phyloP scores from a whole-genome alignment of 2,797 vertebrate genomes.

The Halcyon smyrnensis region DNA sequence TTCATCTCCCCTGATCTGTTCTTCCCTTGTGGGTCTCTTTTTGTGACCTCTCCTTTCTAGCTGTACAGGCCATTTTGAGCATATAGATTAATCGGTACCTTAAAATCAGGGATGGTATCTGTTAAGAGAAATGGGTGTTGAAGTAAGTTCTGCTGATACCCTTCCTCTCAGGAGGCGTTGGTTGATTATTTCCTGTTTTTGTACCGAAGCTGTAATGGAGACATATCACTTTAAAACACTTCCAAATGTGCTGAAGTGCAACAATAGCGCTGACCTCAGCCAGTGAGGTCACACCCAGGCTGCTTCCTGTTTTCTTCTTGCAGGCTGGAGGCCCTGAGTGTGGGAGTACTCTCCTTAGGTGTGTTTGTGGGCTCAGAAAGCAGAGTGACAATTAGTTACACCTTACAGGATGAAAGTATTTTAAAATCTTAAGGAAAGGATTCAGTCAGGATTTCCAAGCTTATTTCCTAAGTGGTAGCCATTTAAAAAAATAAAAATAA shows the following conservation, averaged over 20 bases:
- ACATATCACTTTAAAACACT: constrained; percentile 61
- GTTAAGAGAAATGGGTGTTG: neutral
- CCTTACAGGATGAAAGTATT: neutral
- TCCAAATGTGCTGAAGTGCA: constrained; percentile 72
- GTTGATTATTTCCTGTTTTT: constrained; percentile 78
- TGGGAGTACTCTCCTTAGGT: neutral
- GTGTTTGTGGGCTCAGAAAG: neutral
- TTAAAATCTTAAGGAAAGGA: neutral
- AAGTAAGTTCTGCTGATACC: constrained; percentile 5
- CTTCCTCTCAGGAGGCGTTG: constrained; percentile 74
- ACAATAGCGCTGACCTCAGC: constrained; percentile 75
- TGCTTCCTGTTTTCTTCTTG: constrained; percentile 77
- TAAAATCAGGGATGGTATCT: neutral
- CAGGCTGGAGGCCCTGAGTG: constrained; percentile 4
- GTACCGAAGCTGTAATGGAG: constrained; percentile 67
- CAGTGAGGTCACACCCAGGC: constrained; percentile 70
- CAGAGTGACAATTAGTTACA: fast-evolving
- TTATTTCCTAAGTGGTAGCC: neutral
- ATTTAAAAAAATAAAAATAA: too few species aligned
- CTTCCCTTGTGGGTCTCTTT: neutral
- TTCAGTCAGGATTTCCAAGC: neutral
- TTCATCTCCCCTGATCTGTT: fast-evolving
- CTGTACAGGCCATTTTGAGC: neutral
- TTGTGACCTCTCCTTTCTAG: neutral
- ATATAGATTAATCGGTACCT: neutral